Evolutionary conservation across 2,113 vertebrate genomes (phyloP).

Genomic region (Cricetomys ansorgei): DNA sequence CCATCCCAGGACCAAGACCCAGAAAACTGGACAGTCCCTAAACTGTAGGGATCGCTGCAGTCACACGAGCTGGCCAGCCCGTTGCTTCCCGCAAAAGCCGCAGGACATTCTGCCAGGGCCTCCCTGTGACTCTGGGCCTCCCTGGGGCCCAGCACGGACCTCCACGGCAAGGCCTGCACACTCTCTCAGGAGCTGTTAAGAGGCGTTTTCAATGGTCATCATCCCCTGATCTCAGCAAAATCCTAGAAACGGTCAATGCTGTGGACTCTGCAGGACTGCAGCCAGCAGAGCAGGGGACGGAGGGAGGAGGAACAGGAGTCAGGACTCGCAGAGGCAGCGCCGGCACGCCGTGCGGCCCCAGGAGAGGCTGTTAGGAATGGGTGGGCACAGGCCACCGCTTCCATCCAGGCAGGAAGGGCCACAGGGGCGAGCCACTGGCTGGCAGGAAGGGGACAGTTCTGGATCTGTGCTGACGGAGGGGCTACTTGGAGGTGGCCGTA

Average conservation of each 20-base stretch:
- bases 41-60: too few relatives aligned
- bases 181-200: neutral
- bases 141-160: neutral
- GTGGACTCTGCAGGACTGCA: neutral
- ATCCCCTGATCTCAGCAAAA: neutral
- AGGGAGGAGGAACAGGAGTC: fast-evolving
- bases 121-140: neutral
- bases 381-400: neutral
- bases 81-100: too few relatives aligned
- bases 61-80: too few relatives aligned
- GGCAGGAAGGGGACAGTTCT: neutral
- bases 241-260: neutral
- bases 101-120: too few relatives aligned
- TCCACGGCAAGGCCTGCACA: neutral
- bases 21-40: neutral
- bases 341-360: neutral
- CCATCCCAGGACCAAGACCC: neutral
- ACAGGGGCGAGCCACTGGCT: neutral
- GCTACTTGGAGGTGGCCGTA: fast-evolving
- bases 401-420: neutral
- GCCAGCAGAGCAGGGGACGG: neutral
- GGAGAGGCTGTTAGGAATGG: neutral
- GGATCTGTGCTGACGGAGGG: neutral
- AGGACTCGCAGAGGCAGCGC: neutral
- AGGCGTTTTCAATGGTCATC: neutral